These are phyloP conservation scores for Plebejus melissa DNA, from an alignment of 2,888 invertebrate genomes.

Conservation along the genomic window DNA sequence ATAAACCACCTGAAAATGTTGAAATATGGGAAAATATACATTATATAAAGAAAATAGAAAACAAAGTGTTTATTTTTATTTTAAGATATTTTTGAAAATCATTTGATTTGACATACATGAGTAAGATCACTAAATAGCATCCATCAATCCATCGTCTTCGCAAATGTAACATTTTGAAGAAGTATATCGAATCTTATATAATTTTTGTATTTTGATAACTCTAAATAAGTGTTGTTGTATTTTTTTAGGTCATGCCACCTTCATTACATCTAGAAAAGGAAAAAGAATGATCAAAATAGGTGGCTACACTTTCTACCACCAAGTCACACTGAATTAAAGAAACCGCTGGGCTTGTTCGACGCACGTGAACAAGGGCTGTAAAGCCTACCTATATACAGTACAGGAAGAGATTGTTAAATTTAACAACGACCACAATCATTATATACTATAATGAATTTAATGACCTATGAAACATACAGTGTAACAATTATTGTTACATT, in stretches of 20 bases:
- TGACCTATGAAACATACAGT: too few relatives aligned
- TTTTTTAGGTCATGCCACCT: not conserved
- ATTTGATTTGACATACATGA: too few relatives aligned
- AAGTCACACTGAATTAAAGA: not conserved
- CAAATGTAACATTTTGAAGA: too few relatives aligned
- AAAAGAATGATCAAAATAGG: not conserved
- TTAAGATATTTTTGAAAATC: too few relatives aligned
- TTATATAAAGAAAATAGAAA: not conserved
- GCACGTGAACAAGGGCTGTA: constrained; percentile 11
- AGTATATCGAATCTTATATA: not conserved
- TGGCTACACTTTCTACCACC: not conserved
- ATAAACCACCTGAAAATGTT: not conserved
- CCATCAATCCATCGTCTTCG: too few relatives aligned
- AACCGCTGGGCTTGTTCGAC: constrained; percentile 20
- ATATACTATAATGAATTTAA: too few relatives aligned
- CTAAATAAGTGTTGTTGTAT: not conserved
- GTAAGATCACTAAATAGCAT: too few relatives aligned
- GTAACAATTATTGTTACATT: too few relatives aligned
- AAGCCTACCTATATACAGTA: not conserved
- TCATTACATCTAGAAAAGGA: not conserved
- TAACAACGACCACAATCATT: constrained; percentile 17
- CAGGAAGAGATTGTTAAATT: not conserved
- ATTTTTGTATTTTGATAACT: not conserved
- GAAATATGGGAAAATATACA: not conserved
- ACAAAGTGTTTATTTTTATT: too few relatives aligned